These are phyloP conservation scores for Thomomys bottae DNA, from an alignment of 2,113 vertebrate genomes.

Conservation along the genomic window DNA sequence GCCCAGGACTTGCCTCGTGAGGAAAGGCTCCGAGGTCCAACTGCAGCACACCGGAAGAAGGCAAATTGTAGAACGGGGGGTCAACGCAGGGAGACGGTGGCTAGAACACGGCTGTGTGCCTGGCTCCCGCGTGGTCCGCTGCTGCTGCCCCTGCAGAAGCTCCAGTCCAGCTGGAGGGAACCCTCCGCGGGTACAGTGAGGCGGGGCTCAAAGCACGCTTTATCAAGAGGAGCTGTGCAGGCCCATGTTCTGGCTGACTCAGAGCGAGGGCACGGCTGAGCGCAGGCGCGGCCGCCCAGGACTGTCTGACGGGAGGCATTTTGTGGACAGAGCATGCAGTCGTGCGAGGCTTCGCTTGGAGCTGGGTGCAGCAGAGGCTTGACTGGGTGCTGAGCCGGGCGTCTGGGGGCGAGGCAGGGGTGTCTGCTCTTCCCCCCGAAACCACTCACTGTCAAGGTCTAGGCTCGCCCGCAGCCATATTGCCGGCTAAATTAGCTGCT, in stretches of 20 bases:
- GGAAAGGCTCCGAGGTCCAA: no score
- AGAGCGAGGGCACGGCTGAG: not conserved
- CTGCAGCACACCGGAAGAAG: no score
- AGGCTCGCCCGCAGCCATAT: not conserved
- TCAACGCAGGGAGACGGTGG: not conserved
- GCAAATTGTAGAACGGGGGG: not conserved
- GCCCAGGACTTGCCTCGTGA: no score
- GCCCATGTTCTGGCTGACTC: no score
- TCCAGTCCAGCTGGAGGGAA: no score
- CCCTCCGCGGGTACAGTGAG: accelerated
- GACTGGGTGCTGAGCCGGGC: not conserved
- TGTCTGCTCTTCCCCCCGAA: not conserved
- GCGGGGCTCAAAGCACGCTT: accelerated
- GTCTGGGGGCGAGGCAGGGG: not conserved
- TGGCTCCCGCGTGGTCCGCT: accelerated
- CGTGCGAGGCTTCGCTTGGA: accelerated
- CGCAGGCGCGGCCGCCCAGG: accelerated
- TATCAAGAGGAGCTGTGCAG: no score
- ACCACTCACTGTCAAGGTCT: no score
- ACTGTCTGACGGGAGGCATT: accelerated
- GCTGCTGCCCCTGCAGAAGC: accelerated
- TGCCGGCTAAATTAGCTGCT: not conserved
- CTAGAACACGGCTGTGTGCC: no score
- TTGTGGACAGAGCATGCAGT: accelerated
- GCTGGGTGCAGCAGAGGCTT: accelerated